Conservation (phyloP, 2,113 vertebrate genomes). For the Cairina moschata region DNA sequence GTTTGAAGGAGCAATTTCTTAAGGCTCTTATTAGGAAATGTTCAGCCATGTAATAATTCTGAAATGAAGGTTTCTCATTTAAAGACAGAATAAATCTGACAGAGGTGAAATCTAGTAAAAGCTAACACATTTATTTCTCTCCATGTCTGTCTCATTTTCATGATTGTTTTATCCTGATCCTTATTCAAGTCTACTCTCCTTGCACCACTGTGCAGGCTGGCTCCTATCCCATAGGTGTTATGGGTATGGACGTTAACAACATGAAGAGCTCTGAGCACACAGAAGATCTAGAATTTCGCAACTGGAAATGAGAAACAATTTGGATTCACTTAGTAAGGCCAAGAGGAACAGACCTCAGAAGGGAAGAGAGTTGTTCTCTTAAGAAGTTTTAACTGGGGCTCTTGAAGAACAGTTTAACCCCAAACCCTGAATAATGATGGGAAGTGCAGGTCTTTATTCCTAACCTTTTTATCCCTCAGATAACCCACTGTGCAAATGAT, state of each 20-base stretch:
- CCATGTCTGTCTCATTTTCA: background rate
- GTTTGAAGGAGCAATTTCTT: slow-evolving; percentile 21
- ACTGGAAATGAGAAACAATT: background rate
- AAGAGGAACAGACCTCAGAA: background rate
- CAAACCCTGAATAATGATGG: background rate
- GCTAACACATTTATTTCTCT: background rate
- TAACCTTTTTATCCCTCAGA: background rate
- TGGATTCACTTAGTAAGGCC: background rate
- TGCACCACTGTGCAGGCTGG: background rate
- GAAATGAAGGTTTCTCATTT: slow-evolving; percentile 55
- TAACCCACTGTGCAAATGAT: background rate
- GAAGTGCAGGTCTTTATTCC: background rate
- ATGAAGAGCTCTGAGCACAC: background rate
- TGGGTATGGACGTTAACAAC: background rate
- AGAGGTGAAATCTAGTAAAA: background rate
- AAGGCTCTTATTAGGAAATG: slow-evolving; percentile 18
- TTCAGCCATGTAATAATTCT: slow-evolving; percentile 41
- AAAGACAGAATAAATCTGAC: background rate
- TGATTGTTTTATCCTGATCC: background rate
- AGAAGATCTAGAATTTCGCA: background rate
- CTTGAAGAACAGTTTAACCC: background rate
- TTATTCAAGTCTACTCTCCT: background rate
- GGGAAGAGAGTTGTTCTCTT: background rate
- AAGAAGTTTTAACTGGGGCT: background rate
- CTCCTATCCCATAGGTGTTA: too few species aligned